Conservation (phyloP, 2,888 invertebrate species). For the Odontocolon sp. region DNA sequence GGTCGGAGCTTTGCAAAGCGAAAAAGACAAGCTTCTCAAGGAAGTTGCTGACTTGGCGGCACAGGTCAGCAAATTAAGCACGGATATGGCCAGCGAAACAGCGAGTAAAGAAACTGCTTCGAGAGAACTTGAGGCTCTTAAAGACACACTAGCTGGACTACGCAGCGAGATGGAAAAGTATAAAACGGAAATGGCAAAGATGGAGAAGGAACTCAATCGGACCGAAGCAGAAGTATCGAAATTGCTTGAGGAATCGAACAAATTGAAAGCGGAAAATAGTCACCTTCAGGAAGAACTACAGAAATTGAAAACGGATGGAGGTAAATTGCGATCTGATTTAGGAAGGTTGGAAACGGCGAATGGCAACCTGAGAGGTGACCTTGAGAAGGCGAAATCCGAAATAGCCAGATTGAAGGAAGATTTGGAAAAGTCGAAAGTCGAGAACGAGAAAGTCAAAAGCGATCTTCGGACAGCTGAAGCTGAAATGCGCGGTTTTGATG, state of each 20-base stretch:
- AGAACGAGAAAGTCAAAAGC: slow-evolving; percentile 26
- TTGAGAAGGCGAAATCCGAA: slow-evolving; percentile 50
- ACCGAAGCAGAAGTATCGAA: slow-evolving; percentile 44
- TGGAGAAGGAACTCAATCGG: slow-evolving; percentile 51
- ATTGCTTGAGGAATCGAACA: slow-evolving; percentile 51
- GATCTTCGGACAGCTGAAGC: no score
- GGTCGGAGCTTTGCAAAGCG: slow-evolving; percentile 34
- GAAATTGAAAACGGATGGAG: slow-evolving; percentile 53
- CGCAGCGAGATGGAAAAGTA: slow-evolving; percentile 56
- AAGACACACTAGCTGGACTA: slow-evolving; percentile 59
- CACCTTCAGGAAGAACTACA: slow-evolving; percentile 46
- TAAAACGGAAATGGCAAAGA: slow-evolving; percentile 57
- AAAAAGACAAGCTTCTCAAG: slow-evolving; percentile 49
- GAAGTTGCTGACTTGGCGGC: slow-evolving; percentile 58
- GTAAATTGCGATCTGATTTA: slow-evolving; percentile 52
- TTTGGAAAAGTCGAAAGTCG: slow-evolving; percentile 20
- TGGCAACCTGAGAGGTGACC: slow-evolving; percentile 33
- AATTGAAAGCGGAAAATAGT: slow-evolving; percentile 52
- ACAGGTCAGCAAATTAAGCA: slow-evolving; percentile 57
- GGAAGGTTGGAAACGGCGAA: slow-evolving; percentile 37
- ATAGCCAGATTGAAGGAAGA: slow-evolving; percentile 51
- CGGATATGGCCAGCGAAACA: slow-evolving; percentile 57
- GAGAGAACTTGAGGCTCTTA: slow-evolving; percentile 59
- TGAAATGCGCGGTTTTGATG: no score
- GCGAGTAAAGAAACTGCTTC: slow-evolving; percentile 44